Percentiles rank a stretch among this genome's conserved stretches.
Evolutionary conservation across 2,797 vertebrate species (phyloP).

Genomic region (Prionace glauca): DNA sequence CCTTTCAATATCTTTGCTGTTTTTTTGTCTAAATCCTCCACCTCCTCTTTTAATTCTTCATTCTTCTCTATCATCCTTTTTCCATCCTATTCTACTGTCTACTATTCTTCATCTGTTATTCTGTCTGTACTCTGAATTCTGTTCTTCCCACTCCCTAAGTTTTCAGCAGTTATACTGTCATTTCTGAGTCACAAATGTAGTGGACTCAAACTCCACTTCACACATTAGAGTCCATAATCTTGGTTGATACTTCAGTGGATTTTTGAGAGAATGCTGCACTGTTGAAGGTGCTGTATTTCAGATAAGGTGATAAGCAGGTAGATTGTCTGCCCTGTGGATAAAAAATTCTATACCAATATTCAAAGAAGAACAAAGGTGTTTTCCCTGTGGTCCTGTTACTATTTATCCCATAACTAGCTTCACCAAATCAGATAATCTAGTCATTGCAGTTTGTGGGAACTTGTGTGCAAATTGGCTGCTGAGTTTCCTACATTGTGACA

Average conservation of each 20-base stretch:
- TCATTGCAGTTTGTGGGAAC: neutral
- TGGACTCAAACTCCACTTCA: neutral
- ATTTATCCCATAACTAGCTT: neutral
- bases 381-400: neutral
- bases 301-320: neutral
- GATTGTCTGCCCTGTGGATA: neutral
- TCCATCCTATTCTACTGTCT: neutral
- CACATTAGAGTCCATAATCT: neutral
- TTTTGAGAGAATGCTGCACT: neutral
- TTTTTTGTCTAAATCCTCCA: neutral
- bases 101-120: neutral
- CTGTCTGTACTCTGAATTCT: too few species aligned
- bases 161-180: neutral
- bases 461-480: neutral
- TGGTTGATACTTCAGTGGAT: neutral
- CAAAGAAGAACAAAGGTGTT: neutral
- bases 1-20: neutral
- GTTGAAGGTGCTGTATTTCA: neutral
- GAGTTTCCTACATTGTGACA: neutral
- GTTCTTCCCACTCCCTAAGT: neutral
- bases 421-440: neutral
- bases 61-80: neutral
- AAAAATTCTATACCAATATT: neutral
- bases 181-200: neutral
- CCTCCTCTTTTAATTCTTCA: neutral